Evolutionary conservation across 2,797 vertebrate species (phyloP).

Genomic region (Amblyraja radiata): DNA sequence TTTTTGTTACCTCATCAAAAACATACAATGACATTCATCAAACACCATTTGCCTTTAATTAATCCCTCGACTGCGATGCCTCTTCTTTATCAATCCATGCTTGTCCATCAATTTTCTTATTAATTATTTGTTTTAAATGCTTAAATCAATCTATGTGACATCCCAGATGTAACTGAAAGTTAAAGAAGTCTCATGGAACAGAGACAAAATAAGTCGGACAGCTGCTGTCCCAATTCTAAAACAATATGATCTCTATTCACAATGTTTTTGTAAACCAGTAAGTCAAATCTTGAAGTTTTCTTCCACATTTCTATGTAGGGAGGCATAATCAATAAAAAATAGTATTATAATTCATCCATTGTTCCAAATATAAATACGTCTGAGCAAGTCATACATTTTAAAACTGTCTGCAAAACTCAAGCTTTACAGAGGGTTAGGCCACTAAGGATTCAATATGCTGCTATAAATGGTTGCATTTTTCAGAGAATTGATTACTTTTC

Average conservation of each 20-base stretch:
- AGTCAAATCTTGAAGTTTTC: background rate
- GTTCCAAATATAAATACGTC: background rate
- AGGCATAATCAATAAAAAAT: background rate
- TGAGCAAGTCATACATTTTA: background rate
- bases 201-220: background rate
- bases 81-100: too few relatives aligned
- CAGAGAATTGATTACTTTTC: background rate
- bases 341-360: background rate
- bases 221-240: background rate
- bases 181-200: background rate
- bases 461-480: background rate
- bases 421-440: background rate
- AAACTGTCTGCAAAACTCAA: background rate
- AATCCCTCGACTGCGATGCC: too few relatives aligned
- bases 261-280: background rate
- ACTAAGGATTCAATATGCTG: background rate
- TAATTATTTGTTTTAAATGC: too few relatives aligned
- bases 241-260: background rate
- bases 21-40: too few relatives aligned
- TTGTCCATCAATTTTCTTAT: too few relatives aligned
- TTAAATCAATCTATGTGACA: background rate
- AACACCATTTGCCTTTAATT: too few relatives aligned
- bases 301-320: background rate
- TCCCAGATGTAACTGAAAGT: background rate
- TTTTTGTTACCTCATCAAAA: too few relatives aligned